Evolutionary conservation across 2,888 invertebrate genomes (phyloP), one percentile per base, ranked within the genome.

Genomic region (Ametastegia equiseti): DNA sequence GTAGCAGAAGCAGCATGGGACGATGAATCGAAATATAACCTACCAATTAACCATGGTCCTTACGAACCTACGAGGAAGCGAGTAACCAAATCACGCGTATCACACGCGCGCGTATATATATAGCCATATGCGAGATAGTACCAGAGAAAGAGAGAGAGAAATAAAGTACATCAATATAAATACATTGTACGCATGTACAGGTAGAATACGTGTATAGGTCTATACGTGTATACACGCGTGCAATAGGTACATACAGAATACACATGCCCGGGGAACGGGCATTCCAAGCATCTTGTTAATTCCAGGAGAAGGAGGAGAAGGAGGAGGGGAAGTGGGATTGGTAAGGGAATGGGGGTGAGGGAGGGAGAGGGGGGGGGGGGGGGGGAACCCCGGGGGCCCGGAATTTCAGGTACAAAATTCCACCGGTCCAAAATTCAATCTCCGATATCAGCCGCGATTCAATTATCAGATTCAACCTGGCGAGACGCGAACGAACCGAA

Each of bases 241-340:
- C 9, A 60, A 30, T 42, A n/a, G 4, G 15, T 47, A 47, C 47
- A 47, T n/a, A n/a, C n/a, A n/a, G n/a, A n/a, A n/a, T n/a, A n/a
- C n/a, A n/a, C n/a, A n/a, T n/a, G n/a, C n/a, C n/a, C n/a, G 19
- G 54, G 73, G 30, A 60, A 30, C 60, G 42, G 63, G 60, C 78
- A 78, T 78, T 78, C 78, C 78, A 63, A 63, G 60, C 78, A 60
- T 78, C 78, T 75, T 60, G 78, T 78, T 63, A 78, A 78, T 78
- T 60, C 60, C 78, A 60, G 33, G 78, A 42, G 78, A 60, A 45
- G 60, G 39, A 57, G 71, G 54, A 75, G 78, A 63, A n/a, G 7
- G 78, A 19, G 39, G 15, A 9, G n/a, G 33, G 33, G 23, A 27
- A 27, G 15, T 15, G 15, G 13, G 67, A n/a, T 13, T 2, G 27